These are phyloP conservation scores for Tupaia tana DNA, from an alignment of 2,113 vertebrate species.

Conservation along the genomic window DNA sequence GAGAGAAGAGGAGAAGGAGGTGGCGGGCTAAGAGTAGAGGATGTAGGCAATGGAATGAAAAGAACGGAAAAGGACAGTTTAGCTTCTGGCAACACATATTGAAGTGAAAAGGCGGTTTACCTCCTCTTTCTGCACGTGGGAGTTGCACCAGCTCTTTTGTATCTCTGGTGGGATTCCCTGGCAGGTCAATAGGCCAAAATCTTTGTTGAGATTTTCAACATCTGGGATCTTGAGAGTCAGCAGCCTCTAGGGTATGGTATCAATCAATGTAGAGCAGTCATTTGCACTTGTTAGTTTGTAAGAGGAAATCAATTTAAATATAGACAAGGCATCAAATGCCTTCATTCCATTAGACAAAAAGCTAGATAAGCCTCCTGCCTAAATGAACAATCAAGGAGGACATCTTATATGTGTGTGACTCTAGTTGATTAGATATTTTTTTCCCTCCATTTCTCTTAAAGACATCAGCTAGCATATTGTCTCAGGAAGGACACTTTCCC, in stretches of 20 bases:
- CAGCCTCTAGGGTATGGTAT: not conserved
- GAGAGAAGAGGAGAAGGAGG: not conserved
- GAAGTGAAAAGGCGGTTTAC: not conserved
- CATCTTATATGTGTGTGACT: not conserved
- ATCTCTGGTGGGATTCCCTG: not conserved
- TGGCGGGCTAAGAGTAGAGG: not conserved
- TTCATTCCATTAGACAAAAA: conserved; percentile 54
- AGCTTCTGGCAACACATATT: not conserved
- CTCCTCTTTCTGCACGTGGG: not conserved
- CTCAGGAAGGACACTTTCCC: not conserved
- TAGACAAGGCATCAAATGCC: conserved; percentile 57
- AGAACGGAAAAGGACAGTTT: not conserved
- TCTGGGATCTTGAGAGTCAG: not conserved
- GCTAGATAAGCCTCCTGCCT: conserved; percentile 26
- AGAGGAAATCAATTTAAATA: conserved; percentile 64
- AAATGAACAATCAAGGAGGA: conserved; percentile 36
- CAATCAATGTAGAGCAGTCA: conserved; percentile 46
- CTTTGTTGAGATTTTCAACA: conserved; percentile 27
- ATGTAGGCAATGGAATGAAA: not conserved
- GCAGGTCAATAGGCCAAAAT: not conserved
- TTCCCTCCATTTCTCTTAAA: not conserved
- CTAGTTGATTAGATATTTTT: conserved; percentile 12
- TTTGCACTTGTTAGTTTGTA: conserved; percentile 62
- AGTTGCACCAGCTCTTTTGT: not conserved
- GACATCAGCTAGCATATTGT: not conserved